Evolutionary conservation across 2,888 invertebrate genomes (phyloP).

Genomic region (Terebella lapidaria): DNA sequence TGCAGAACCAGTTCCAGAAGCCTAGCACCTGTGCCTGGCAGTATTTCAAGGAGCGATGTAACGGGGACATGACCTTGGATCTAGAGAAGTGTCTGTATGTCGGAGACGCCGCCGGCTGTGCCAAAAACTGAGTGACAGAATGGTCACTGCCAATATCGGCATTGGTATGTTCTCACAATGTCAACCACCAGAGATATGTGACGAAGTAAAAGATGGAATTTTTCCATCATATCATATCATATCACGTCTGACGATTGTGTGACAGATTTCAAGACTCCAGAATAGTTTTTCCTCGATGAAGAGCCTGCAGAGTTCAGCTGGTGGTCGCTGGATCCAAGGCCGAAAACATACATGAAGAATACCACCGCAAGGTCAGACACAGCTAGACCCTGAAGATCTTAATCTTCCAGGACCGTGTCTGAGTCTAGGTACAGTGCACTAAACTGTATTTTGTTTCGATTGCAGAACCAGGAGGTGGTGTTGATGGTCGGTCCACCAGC

Average conservation of each 20-base stretch:
- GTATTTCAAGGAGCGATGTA: constrained; percentile 55
- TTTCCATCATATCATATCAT: too few relatives aligned
- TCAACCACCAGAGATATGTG: too few relatives aligned
- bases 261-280: constrained; percentile 89
- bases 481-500: constrained; percentile 49
- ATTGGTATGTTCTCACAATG: too few relatives aligned
- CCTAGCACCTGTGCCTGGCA: constrained; percentile 48
- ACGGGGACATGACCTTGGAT: constrained; percentile 65
- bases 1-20: constrained; percentile 42
- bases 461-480: constrained; percentile 38
- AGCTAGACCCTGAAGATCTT: too few relatives aligned
- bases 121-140: constrained; percentile 65
- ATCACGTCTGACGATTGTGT: too few relatives aligned
- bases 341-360: too few relatives aligned
- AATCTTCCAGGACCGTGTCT: too few relatives aligned
- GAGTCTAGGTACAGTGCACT: too few relatives aligned
- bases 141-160: constrained; percentile 55
- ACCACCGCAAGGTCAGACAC: too few relatives aligned
- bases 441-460: constrained; percentile 1
- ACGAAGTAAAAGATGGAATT: background rate
- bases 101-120: constrained; percentile 52
- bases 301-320: constrained; percentile 45
- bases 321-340: constrained; percentile 57
- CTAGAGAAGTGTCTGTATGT: constrained; percentile 71
- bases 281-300: constrained; percentile 78